Evolutionary conservation across 2,797 vertebrate species (phyloP).

Genomic region (Sebastes matsubarae): DNA sequence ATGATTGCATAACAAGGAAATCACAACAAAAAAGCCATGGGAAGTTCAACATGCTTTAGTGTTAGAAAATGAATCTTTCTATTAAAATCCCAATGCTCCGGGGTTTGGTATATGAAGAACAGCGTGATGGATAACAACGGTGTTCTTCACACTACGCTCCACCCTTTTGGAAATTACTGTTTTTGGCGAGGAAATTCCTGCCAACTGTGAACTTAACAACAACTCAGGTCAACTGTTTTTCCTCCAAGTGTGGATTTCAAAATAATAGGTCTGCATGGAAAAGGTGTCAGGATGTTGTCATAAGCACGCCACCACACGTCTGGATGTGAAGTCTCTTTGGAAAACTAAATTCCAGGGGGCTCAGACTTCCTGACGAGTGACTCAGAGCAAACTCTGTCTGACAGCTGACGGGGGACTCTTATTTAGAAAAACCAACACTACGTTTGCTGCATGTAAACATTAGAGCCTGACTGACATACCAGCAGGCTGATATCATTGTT

Average conservation of each 20-base stretch:
- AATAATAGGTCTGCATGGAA: constrained; percentile 43
- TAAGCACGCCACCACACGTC: constrained; percentile 48
- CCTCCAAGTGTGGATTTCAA: constrained; percentile 16
- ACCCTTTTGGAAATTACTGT: constrained; percentile 39
- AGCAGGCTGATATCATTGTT: not conserved
- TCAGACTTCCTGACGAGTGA: constrained; percentile 43
- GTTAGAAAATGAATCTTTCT: not conserved
- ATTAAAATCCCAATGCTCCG: not conserved
- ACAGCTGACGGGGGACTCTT: constrained; percentile 19
- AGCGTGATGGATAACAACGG: not conserved
- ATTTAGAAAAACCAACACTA: constrained; percentile 34
- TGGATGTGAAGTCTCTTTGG: constrained; percentile 13
- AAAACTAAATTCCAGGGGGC: constrained; percentile 54
- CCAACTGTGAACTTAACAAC: constrained; percentile 4
- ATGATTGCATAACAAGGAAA: not conserved
- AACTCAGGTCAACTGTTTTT: constrained; percentile 18
- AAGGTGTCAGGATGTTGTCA: constrained; percentile 30
- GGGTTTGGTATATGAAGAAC: not conserved
- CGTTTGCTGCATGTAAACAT: constrained; percentile 41
- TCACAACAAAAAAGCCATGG: not conserved
- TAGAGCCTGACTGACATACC: not conserved
- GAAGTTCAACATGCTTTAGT: not conserved
- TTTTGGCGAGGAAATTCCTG: constrained; percentile 34
- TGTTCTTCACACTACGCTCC: not conserved
- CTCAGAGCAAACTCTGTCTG: constrained; percentile 33